Evolutionary conservation across 23 tunicate genomes (phyloP), one percentile per base, ranked within the genome.

Genomic region (Aplidium turbinatum): DNA sequence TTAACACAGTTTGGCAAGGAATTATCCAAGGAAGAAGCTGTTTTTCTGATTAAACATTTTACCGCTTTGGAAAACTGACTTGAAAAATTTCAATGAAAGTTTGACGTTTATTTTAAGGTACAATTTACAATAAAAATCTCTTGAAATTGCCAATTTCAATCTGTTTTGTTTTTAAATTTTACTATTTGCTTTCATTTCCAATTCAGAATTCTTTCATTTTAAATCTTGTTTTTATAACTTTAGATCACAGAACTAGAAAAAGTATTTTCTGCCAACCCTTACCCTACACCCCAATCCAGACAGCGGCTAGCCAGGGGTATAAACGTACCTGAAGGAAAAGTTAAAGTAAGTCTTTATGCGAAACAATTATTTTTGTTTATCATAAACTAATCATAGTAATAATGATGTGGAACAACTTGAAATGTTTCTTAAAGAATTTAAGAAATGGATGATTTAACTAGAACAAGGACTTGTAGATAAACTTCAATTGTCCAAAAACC

Each of bases 261-360:
- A 18, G 64, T 60, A 38, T 88, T 75, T 61, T 23, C 79, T n/a
- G 38, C 16, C 35, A 88, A 88, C 47, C 82, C 87, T 0, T 88
- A 88, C 56, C 96, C 96, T 1, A 88, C 86, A 0, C 75, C 96
- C 13, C 96, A 81, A 76, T 39, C 87, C 31, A 65, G 96, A 3
- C 87, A 81, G 32, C 83, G 68, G 28, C 83, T 88, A 1, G 87
- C 96, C 25, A 67, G 63, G 23, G 58, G 69, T 23, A 81, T 88
- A n/a, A 78, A 58, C 18, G 96, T 88, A 2, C 96, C 87, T 0
- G 96, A 88, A 62, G 82, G 96, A 21, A 88, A 88, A 81, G 72
- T 88, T 18, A 88, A 88, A 80, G 96, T 80, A 23, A 34, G 76
- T 39, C n/a, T 11, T 9, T 42, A 42, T 42, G 13, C 50, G 16